These are phyloP conservation scores for Calliphora vomitoria DNA, from an alignment of 2,888 invertebrate species.

Conservation along the genomic window DNA sequence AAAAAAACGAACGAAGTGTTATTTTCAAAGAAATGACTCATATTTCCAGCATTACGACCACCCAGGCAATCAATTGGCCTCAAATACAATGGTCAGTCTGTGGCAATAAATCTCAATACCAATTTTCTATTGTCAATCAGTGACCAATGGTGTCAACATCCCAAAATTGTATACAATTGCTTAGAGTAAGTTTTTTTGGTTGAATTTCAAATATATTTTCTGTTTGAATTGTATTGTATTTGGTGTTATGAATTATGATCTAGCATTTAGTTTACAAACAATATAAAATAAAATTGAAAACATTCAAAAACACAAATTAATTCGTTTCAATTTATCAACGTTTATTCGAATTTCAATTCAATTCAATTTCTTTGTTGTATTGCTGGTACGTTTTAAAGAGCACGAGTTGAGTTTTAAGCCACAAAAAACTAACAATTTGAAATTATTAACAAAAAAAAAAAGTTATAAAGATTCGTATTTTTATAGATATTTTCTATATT, in stretches of 20 bases:
- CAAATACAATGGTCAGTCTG: conserved; percentile 1
- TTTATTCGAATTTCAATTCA: conserved; percentile 74
- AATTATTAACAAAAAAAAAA: conserved; percentile 6
- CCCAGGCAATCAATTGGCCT: conserved; percentile 19
- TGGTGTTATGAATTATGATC: conserved; percentile 40
- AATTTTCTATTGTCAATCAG: conserved; percentile 48
- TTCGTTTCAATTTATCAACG: conserved; percentile 80
- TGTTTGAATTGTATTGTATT: not conserved
- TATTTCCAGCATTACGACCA: conserved; percentile 33
- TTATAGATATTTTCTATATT: too few species aligned
- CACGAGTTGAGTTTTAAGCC: conserved; percentile 20
- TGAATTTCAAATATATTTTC: not conserved
- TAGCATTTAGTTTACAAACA: conserved; percentile 23
- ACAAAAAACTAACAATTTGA: not conserved
- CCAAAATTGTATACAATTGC: conserved; percentile 25
- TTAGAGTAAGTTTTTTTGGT: not conserved
- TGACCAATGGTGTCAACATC: conserved; percentile 66
- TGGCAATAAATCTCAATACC: conserved; percentile 46
- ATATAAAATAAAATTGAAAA: conserved; percentile 36
- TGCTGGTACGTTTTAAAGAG: conserved; percentile 3
- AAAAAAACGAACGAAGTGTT: not conserved
- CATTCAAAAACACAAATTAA: conserved; percentile 74
- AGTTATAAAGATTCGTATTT: not conserved
- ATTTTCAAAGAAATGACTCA: conserved; percentile 32
- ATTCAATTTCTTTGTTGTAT: conserved; percentile 74